These are phyloP conservation scores for Willisornis vidua DNA, from an alignment of 2,113 vertebrate species.

Conservation along the genomic window DNA sequence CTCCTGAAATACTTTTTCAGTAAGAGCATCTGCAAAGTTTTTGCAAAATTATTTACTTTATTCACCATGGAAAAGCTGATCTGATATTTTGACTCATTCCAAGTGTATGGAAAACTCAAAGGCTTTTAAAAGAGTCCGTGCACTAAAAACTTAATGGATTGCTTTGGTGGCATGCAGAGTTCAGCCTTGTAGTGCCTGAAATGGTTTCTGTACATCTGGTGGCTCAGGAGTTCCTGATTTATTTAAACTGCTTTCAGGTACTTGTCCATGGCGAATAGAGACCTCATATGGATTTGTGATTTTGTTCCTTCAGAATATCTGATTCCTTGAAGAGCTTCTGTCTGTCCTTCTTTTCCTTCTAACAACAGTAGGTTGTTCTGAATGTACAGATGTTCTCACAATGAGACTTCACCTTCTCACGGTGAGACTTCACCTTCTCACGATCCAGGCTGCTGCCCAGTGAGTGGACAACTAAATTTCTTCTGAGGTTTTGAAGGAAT, in stretches of 20 bases:
- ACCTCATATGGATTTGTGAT: neutral
- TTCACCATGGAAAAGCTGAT: conserved; percentile 48
- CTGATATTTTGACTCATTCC: conserved; percentile 16
- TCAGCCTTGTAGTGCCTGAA: neutral
- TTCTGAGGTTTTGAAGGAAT: neutral
- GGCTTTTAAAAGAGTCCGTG: neutral
- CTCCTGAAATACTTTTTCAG: conserved; percentile 30
- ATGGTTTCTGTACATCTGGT: neutral
- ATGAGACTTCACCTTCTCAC: neutral
- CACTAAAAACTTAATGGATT: conserved; percentile 22
- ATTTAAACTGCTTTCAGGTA: neutral
- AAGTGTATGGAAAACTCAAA: neutral
- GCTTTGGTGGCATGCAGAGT: neutral
- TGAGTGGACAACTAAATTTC: neutral
- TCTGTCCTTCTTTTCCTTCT: neutral
- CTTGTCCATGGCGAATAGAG: neutral
- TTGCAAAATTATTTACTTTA: conserved; percentile 58
- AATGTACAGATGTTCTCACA: neutral
- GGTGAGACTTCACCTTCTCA: neutral
- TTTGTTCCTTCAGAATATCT: neutral
- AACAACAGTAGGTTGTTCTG: neutral
- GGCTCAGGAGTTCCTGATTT: neutral
- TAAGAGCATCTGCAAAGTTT: conserved; percentile 54
- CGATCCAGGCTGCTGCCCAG: neutral
- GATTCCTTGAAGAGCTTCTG: neutral